These are phyloP conservation scores for Epinephelus malabaricus DNA, from an alignment of 2,797 vertebrate species.

Conservation along the genomic window DNA sequence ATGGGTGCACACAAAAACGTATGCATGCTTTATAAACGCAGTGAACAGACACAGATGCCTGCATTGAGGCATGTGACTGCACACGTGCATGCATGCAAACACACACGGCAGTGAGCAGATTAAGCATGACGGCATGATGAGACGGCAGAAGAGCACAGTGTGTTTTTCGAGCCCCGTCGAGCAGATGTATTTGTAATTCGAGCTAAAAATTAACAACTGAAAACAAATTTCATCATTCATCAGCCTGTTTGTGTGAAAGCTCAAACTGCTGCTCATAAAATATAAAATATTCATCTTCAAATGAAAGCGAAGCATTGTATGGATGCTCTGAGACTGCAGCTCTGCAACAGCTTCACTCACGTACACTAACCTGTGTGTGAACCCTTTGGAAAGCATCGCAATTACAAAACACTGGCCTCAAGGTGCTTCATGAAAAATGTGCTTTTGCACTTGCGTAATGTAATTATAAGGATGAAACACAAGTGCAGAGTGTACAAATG, in stretches of 20 bases:
- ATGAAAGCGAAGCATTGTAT: background rate
- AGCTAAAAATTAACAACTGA: conserved; percentile 7
- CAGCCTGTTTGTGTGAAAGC: background rate
- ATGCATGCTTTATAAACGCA: no score
- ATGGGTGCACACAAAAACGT: background rate
- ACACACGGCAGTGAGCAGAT: conserved; percentile 40
- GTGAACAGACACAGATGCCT: no score
- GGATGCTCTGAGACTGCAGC: background rate
- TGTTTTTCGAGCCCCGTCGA: conserved; percentile 32
- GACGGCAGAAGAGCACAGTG: conserved; percentile 34
- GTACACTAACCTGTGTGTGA: conserved; percentile 47
- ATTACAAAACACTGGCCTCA: conserved; percentile 43
- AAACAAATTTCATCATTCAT: conserved; percentile 13
- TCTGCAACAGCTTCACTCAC: background rate
- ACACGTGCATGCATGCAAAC: background rate
- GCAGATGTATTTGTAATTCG: conserved; percentile 15
- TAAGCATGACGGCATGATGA: conserved; percentile 47
- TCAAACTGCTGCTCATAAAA: background rate
- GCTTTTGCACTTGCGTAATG: conserved; percentile 40
- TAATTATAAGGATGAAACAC: conserved; percentile 40
- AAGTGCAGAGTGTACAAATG: conserved; percentile 49
- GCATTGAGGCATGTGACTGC: no score
- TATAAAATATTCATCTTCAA: background rate
- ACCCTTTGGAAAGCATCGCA: conserved; percentile 26
- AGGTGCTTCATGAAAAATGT: conserved; percentile 43